Evolutionary conservation across 1,140 invertebrate species (phyloP).

Genomic region (Chlorops oryzae): DNA sequence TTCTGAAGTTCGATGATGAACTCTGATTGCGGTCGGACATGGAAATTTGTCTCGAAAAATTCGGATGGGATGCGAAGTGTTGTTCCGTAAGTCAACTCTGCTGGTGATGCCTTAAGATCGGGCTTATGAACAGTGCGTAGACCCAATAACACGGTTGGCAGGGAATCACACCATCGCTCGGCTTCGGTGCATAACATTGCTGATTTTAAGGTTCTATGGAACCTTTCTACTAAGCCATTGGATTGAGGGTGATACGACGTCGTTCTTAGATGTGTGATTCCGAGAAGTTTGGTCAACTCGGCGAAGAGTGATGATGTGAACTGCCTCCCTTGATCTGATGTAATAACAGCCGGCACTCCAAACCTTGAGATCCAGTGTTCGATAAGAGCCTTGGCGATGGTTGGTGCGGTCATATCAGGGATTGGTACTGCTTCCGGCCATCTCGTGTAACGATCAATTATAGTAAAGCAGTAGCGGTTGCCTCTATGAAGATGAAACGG

Average conservation of each 20-base stretch:
- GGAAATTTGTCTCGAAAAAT: too few relatives aligned
- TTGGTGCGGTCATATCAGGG: conserved; percentile 24
- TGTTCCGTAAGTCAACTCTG: too few relatives aligned
- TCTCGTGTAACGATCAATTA: conserved; percentile 4
- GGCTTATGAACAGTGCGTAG: too few relatives aligned
- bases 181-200: too few relatives aligned
- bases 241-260: conserved; percentile 26
- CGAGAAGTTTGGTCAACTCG: conserved; percentile 13
- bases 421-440: conserved; percentile 22
- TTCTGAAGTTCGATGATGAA: too few relatives aligned
- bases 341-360: conserved; percentile 31
- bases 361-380: conserved; percentile 39
- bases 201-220: too few relatives aligned
- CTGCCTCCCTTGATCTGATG: conserved; percentile 41
- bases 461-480: conserved; percentile 2
- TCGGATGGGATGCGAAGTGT: too few relatives aligned
- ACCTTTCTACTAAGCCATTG: conserved; percentile 8
- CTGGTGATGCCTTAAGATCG: too few relatives aligned
- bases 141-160: too few relatives aligned
- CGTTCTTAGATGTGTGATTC: conserved; percentile 25
- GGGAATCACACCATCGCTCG: too few relatives aligned
- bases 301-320: conserved; percentile 30
- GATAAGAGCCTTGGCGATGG: conserved; percentile 25
- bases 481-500: conserved; percentile 1
- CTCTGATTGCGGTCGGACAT: too few relatives aligned